These are phyloP conservation scores for Gryon sp. DNA, from an alignment of 1,140 invertebrate species.

Conservation along the genomic window DNA sequence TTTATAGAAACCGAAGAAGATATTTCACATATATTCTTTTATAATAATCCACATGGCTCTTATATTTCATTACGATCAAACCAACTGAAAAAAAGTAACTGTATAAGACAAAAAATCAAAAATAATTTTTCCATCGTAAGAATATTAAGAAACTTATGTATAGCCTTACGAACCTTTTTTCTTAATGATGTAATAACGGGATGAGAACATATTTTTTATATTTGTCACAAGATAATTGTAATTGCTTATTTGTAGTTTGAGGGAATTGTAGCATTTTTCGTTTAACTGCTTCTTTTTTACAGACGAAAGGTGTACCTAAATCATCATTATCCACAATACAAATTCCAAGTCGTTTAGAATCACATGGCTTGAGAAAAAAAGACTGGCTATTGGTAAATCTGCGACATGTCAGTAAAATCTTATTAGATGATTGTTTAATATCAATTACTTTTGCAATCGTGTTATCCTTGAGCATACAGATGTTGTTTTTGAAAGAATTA, in stretches of 20 bases:
- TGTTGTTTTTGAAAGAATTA: neutral
- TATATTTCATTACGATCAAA: no score
- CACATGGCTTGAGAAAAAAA: neutral
- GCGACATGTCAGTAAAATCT: neutral
- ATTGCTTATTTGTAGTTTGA: no score
- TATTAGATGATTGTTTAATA: neutral
- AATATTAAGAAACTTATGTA: no score
- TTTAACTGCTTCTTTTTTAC: neutral
- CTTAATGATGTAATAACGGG: no score
- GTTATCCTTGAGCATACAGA: neutral
- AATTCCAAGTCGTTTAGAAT: neutral
- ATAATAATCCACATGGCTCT: no score
- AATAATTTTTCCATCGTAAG: no score
- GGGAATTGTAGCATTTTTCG: neutral
- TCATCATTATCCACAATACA: neutral
- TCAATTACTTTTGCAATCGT: neutral
- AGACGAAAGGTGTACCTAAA: neutral
- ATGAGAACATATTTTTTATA: no score
- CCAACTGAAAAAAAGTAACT: no score
- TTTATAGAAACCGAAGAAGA: conserved; percentile 94
- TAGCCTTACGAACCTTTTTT: no score
- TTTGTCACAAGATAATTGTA: no score
- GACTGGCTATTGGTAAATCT: neutral
- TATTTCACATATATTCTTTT: conserved; percentile 92
- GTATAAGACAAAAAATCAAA: no score